Evolutionary conservation across 2,888 invertebrate genomes (phyloP), one percentile per base, ranked within the genome.

Genomic region (Monochamus alternatus): DNA sequence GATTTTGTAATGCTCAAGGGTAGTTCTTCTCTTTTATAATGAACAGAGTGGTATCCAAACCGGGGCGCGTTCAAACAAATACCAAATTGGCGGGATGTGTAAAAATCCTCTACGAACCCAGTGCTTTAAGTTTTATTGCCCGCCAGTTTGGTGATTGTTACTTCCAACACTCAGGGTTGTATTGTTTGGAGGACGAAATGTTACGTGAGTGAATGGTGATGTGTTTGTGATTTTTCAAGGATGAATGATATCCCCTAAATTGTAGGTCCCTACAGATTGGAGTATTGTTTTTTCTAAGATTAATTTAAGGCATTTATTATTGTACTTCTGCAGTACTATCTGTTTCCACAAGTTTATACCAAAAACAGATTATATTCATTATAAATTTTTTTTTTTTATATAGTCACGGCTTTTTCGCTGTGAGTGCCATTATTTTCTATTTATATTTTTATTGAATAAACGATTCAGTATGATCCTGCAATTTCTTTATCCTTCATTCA

Each of bases 1-100:
- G 83, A 84, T 84, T 86, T 88, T 87, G 85, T 87, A 88, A 87
- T 87, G 88, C 88, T 88, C 88, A 88, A 88, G 83, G 84, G 85
- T 83, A 84, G 83, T 83, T 80, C 78, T 76, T 80, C 80, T 81
- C 75, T 77, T 77, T 60, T 76, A 77, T 72, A 73, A 76, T 71
- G 75, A 80, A 75, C 75, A 76, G 75, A 78, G 74, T 79, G 79
- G 76, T 84, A 83, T 83, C 83, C 83, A 84, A 83, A 82, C 79
- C 79, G 75, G 83, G 84, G 82, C 81, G 83, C 80, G 79, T 73
- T 76, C 62, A 76, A 74, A 63, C 80, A 80, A 81, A 81, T 82
- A 81, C 77, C 80, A 81, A 83, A 82, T 83, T 82, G 81, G 80
- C 79, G 74, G 76, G 62, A 8, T 43, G n/a, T 55, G 59, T 63